These are phyloP conservation scores for Heliconius aoede DNA, from an alignment of 2,888 invertebrate genomes.

Conservation along the genomic window DNA sequence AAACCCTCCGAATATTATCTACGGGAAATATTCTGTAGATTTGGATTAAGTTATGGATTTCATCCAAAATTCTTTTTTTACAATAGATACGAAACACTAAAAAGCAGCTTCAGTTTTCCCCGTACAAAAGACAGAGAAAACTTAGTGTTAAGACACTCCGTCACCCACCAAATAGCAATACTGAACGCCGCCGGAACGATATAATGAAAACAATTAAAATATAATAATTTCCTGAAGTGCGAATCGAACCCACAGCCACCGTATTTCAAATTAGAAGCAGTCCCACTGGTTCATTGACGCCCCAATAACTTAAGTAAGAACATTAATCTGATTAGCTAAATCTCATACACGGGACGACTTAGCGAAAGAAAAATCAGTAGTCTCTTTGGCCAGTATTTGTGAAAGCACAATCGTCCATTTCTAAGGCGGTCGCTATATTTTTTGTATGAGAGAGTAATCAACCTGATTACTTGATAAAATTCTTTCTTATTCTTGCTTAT, in stretches of 20 bases:
- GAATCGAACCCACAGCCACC: neutral
- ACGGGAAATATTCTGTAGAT: no score
- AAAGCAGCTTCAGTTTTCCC: no score
- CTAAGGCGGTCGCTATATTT: neutral
- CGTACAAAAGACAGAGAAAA: no score
- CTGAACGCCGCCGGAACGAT: neutral
- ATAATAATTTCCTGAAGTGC: neutral
- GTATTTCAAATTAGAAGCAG: accelerated
- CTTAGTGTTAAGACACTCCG: neutral
- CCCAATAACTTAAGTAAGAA: neutral
- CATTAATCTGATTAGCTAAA: slow-evolving; percentile 1
- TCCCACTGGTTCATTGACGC: neutral
- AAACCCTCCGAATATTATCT: no score
- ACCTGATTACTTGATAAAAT: neutral
- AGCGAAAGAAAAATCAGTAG: neutral
- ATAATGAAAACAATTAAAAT: neutral
- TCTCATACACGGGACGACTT: slow-evolving; percentile 1
- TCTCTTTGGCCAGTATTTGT: slow-evolving; percentile 6
- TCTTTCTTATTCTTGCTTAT: no score
- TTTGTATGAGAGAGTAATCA: neutral
- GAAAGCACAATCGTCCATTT: slow-evolving; percentile 1
- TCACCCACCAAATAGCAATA: neutral
- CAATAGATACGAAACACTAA: no score
- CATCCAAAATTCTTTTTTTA: no score
- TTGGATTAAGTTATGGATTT: no score